A percentile compares a stretch with the other conserved stretches of the same genome.
Conservation (phyloP, 92 coral and sea anemone genomes). For the Heteractis magnifica region DNA sequence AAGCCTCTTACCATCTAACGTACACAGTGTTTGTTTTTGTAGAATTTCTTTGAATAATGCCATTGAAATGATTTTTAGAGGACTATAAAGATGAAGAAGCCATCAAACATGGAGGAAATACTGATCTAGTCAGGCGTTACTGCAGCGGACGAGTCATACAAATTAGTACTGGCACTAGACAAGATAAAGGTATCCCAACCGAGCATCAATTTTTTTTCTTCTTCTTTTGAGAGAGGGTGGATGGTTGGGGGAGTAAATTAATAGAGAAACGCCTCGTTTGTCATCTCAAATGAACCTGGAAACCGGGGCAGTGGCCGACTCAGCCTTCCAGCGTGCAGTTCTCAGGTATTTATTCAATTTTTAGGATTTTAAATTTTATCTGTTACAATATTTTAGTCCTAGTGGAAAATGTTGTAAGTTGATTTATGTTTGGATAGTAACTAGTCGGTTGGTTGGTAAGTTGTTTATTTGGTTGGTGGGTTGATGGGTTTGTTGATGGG, state of each 20-base stretch:
- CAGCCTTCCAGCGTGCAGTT: too few species aligned
- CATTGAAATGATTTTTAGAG: neutral
- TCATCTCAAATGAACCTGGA: too few species aligned
- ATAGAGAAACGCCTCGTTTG: too few species aligned
- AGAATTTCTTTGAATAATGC: neutral
- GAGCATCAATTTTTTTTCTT: neutral
- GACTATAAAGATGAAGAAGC: neutral
- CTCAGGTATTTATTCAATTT: too few species aligned
- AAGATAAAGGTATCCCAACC: slow-evolving; percentile 14
- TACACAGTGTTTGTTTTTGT: neutral
- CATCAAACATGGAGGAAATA: neutral
- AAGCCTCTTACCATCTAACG: neutral
- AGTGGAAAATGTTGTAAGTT: too few species aligned
- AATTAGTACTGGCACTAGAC: slow-evolving; percentile 4
- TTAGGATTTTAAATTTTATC: too few species aligned
- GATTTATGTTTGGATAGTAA: too few species aligned
- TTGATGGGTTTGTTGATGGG: too few species aligned
- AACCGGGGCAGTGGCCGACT: too few species aligned
- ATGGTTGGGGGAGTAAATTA: neutral
- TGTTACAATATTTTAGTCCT: too few species aligned
- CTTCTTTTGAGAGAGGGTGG: neutral
- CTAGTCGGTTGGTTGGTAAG: too few species aligned
- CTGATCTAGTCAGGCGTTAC: slow-evolving; percentile 11
- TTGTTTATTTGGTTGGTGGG: too few species aligned
- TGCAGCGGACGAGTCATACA: neutral